Conservation (phyloP, 2,113 vertebrate species). For the Columbina picui region DNA sequence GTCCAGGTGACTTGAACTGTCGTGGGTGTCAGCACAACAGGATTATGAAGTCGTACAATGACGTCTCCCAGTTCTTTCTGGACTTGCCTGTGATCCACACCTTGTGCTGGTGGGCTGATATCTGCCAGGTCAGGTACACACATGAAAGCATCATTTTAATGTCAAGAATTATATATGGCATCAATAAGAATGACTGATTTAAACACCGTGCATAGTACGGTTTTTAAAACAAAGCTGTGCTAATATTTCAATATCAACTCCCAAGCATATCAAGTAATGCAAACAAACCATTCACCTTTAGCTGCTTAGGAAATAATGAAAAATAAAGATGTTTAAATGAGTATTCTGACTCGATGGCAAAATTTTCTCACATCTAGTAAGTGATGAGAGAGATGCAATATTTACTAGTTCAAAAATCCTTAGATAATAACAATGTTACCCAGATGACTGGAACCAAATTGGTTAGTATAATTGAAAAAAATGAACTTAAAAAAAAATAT, state of each 20-base stretch:
- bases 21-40: conserved; percentile 91
- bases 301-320: background rate
- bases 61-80: conserved; percentile 97
- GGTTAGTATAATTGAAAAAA: conserved; percentile 3
- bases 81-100: conserved; percentile 97
- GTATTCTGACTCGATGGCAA: background rate
- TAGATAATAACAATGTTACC: background rate
- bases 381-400: background rate
- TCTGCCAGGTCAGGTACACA: conserved; percentile 75
- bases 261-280: background rate
- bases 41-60: conserved; percentile 92
- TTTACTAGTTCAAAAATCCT: background rate
- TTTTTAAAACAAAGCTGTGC: background rate
- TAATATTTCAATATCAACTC: background rate
- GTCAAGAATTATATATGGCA: background rate
- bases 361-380: background rate
- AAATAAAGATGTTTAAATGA: background rate
- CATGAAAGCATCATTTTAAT: background rate
- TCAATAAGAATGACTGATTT: background rate
- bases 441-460: background rate
- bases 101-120: conserved; percentile 96
- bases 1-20: conserved; percentile 97
- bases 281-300: background rate
- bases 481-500: background rate
- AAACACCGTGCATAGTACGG: background rate